phyloP scores from a whole-genome alignment of 2,797 vertebrate species.

The Anniella stebbinsi region DNA sequence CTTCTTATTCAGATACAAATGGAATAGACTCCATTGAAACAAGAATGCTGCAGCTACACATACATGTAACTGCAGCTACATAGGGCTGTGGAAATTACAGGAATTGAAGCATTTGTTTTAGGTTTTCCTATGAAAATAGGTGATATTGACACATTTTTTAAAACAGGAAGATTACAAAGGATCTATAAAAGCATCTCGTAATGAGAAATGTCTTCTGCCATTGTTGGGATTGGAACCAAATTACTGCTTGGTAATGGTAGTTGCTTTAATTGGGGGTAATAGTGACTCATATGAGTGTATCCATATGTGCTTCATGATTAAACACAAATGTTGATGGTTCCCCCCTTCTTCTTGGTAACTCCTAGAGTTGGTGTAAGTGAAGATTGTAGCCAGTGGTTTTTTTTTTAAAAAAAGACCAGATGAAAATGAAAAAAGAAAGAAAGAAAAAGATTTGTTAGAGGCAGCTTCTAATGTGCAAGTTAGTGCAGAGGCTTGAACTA shows the following conservation, averaged over 20 bases:
- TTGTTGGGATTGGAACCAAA: background rate
- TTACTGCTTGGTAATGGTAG: background rate
- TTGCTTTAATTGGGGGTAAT: constrained; percentile 45
- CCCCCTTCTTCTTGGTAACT: constrained; percentile 39
- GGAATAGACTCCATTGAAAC: background rate
- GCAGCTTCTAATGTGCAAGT: background rate
- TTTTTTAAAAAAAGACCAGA: constrained; percentile 45
- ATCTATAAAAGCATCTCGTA: constrained; percentile 11
- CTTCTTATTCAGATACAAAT: background rate
- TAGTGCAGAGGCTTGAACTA: background rate
- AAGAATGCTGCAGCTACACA: background rate
- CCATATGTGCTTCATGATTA: constrained; percentile 71
- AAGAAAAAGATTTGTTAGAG: constrained; percentile 14
- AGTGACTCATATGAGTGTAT: constrained; percentile 62
- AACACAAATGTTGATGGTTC: constrained; percentile 61
- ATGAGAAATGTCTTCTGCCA: background rate
- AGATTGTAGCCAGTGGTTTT: constrained; percentile 40
- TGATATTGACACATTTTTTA: constrained; percentile 16
- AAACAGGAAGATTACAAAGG: background rate
- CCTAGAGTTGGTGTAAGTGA: constrained; percentile 35
- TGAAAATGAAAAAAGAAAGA: constrained; percentile 1
- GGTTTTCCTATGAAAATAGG: background rate
- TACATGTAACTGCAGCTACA: no score
- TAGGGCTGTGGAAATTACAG: background rate
- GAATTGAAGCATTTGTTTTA: rapidly evolving